Base-by-base conservation (phyloP, 2,113 vertebrate genomes). In the Galbula dea region DNA sequence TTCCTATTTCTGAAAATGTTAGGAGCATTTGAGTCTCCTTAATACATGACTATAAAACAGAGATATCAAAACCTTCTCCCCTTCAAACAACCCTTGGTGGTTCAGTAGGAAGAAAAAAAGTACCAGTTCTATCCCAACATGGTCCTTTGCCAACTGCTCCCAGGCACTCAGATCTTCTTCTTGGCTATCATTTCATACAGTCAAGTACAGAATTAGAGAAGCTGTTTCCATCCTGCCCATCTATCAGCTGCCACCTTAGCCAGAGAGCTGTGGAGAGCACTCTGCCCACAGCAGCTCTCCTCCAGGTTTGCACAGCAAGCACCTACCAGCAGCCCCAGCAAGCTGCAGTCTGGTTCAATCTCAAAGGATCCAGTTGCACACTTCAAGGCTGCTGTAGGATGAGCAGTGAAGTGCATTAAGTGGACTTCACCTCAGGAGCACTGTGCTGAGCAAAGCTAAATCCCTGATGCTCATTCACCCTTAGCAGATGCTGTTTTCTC, bases 261-360 rank as follows among this genome's bases (percentile, higher is more conserved):
- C 19, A 21, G 32, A n/a, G 54, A n/a, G n/a, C n/a, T n/a, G n/a
- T n/a, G n/a, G n/a, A n/a, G n/a, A n/a, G n/a, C 62, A 16, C 8
- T 7, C 37, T 27, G 39, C 73, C 46, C 4, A 2, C 16, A 62
- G 59, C 65, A 0, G 5, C 66, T 20, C 43, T 12, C 71, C 78
- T 6, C 19, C 2, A 3, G 6, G 21, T 34, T 32, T 1, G 2
- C 58, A 8, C 89, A 1, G 45, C 22, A 2, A 14, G 54, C 36
- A 7, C 32, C 46, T 14, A 4, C 4, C 2, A 14, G 43, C 48
- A 62, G 58, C 39, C 17, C 3, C 52, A 24, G 72, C 78, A 66
- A 1, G 1, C 15, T 18, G n/a, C 39, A 4, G 43, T 36, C 83
- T 39, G 4, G 3, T 36, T 5, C 43, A 16, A 83, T 19, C 67